Percentiles rank a stretch among this genome's conserved stretches.
phyloP scores from a whole-genome alignment of 2,113 vertebrate species.

The Toxostoma redivivum region DNA sequence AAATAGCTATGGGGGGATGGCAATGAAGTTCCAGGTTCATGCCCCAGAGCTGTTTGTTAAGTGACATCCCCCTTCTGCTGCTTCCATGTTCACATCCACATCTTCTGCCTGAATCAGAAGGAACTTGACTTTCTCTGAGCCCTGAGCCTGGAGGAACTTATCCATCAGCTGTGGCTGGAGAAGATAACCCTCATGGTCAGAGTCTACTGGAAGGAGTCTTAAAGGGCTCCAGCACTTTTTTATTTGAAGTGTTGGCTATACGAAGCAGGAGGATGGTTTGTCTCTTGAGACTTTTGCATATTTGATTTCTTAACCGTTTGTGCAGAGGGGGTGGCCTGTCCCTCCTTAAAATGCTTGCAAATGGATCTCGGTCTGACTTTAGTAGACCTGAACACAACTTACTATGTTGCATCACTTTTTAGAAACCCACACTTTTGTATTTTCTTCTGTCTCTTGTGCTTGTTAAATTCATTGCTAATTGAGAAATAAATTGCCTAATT shows the following conservation, averaged over 20 bases:
- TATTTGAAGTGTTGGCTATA: background rate
- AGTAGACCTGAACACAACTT: background rate
- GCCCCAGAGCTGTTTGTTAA: background rate
- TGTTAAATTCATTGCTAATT: background rate
- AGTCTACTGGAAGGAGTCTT: background rate
- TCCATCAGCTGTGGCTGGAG: background rate
- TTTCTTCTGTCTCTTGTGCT: background rate
- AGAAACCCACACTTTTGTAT: background rate
- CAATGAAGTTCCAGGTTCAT: background rate
- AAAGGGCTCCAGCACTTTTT: background rate
- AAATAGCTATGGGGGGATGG: rapidly evolving
- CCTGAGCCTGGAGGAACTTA: background rate
- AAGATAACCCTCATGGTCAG: background rate
- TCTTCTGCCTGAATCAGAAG: background rate
- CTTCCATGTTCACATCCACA: background rate
- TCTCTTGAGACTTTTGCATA: background rate
- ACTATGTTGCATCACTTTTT: background rate
- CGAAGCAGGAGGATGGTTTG: background rate
- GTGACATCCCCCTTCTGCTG: background rate
- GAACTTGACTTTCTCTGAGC: background rate
- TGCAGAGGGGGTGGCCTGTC: background rate
- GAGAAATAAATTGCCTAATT: background rate
- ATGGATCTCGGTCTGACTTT: background rate
- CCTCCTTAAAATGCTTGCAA: background rate
- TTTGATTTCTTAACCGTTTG: background rate